phyloP scores from a whole-genome alignment of 2,888 invertebrate genomes.

The Tachina lurida region DNA sequence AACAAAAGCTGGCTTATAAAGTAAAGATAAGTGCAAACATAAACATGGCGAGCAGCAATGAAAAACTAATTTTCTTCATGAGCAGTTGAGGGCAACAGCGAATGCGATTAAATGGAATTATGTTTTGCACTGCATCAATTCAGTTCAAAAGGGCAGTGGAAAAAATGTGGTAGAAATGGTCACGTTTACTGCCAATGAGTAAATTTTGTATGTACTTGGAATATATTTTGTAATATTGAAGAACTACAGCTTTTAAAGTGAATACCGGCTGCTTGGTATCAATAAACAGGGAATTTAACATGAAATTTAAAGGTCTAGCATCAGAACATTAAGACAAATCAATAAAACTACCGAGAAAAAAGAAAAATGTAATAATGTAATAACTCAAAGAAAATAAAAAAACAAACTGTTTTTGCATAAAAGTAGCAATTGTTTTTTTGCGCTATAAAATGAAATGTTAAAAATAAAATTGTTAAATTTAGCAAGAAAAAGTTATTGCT shows the following conservation, averaged over 20 bases:
- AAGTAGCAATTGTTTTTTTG: slow-evolving; percentile 31
- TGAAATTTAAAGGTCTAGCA: background rate
- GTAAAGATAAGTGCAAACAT: slow-evolving; percentile 55
- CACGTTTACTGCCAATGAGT: slow-evolving; percentile 31
- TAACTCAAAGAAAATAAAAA: background rate
- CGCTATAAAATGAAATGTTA: slow-evolving; percentile 61
- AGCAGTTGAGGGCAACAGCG: slow-evolving; percentile 62
- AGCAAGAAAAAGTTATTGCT: slow-evolving; percentile 62
- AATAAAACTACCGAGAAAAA: slow-evolving; percentile 31
- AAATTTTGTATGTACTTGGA: too few relatives aligned
- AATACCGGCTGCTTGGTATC: background rate
- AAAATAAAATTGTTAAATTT: slow-evolving; percentile 65
- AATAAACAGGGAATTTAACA: background rate
- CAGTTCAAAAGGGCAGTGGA: slow-evolving; percentile 1
- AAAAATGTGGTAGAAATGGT: slow-evolving; percentile 44
- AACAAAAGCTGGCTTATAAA: slow-evolving; percentile 26
- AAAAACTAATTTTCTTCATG: slow-evolving; percentile 75
- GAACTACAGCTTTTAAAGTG: slow-evolving; percentile 19
- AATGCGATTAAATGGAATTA: slow-evolving; percentile 62
- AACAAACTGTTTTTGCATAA: slow-evolving; percentile 19
- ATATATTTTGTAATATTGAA: background rate
- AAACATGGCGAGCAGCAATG: slow-evolving; percentile 71
- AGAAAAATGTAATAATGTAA: background rate
- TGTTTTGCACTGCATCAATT: slow-evolving; percentile 3
- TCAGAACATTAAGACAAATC: slow-evolving; percentile 10